phyloP scores from a whole-genome alignment of 2,888 invertebrate genomes.

The Argyresthia albistria region DNA sequence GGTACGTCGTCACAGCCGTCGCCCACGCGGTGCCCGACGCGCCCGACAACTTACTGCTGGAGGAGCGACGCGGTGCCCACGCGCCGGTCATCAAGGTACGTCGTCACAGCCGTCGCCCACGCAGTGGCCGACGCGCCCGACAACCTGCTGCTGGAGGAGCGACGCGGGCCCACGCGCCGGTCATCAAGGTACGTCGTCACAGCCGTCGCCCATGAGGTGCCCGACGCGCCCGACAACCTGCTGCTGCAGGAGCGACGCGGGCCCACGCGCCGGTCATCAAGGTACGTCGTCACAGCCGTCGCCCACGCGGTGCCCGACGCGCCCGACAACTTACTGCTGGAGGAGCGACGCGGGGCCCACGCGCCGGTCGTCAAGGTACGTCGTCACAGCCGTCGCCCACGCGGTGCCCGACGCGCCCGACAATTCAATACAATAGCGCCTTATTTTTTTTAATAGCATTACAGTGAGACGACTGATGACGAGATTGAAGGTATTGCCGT shows the following conservation, averaged over 20 bases:
- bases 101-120: too few species aligned
- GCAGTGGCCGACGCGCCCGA: neutral
- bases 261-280: constrained; percentile 92
- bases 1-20: too few species aligned
- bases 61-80: constrained; percentile 84
- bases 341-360: constrained; percentile 84
- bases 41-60: constrained; percentile 82
- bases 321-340: constrained; percentile 82
- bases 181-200: constrained; percentile 75
- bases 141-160: constrained; percentile 89
- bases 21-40: too few species aligned
- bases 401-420: neutral
- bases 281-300: too few species aligned
- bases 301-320: too few species aligned
- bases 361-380: constrained; percentile 84
- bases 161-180: constrained; percentile 84
- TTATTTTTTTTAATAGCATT: too few species aligned
- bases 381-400: too few species aligned
- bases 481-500: too few species aligned
- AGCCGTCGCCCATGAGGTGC: constrained; percentile 73
- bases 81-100: constrained; percentile 84
- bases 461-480: too few species aligned
- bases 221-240: constrained; percentile 91
- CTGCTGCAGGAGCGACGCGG: constrained; percentile 92
- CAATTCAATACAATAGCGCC: too few species aligned